Evolutionary conservation across 2,113 vertebrate species (phyloP), one percentile per base, ranked within the genome.

Genomic region (Lipotes vexillifer): DNA sequence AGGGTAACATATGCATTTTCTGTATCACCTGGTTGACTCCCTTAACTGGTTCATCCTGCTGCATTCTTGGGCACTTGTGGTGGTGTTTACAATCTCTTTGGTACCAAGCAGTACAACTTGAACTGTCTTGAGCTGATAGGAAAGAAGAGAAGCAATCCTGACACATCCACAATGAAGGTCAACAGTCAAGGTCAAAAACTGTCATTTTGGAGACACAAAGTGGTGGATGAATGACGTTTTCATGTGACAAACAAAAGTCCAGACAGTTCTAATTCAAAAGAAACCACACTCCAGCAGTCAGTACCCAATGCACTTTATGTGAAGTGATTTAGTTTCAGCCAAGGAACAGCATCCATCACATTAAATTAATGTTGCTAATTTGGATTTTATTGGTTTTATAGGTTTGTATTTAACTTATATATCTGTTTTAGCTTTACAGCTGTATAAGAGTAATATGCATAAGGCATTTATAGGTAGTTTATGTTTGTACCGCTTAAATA

Each of bases 311-410:
- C 3, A 8, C 81, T 57, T 57, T 38, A 83, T 1, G 33, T 81
- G 82, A 85, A 88, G 41, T 55, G 75, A 88, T 81, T 93, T 46
- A 8, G 15, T 75, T 55, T 92, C 69, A 57, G 33, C 65, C 52
- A 27, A 36, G 52, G 75, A 96, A 38, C 49, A 75, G 41, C 80
- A 85, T 81, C 57, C 55, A 49, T 94, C 82, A 74, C 75, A 59
- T 88, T 84, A 94, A 97, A 97, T 96, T 87, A 71, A 96, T 86
- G 94, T 29, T 88, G 90, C 88, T 96, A 65, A 90, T 96, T 96
- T 90, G 80, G 75, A 63, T 92, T 95, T 96, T 93, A 97, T 77
- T 96, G 90, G 92, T 81, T 94, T 88, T 95, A 80, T 74, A 65
- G 92, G 84, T 95, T 84, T 74, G 78, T 41, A 92, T 74, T 96